Evolutionary conservation across 2,113 vertebrate genomes (phyloP), one percentile per base, ranked within the genome.

Genomic region (Pavo muticus): DNA sequence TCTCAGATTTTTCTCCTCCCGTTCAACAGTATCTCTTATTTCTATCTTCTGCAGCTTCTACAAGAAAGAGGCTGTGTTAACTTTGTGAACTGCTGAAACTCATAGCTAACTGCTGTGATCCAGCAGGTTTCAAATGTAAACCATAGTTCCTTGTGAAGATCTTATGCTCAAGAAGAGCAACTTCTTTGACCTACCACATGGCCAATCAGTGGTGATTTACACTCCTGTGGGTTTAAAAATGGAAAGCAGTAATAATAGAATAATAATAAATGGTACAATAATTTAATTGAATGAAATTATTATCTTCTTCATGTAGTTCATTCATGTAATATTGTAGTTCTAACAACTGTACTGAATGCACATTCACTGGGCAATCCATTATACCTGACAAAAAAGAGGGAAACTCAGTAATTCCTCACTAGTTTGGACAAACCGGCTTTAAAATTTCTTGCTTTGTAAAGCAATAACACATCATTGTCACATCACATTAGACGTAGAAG

Each of bases 81-180:
- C 35, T 95, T 77, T 91, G 65, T 92, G 87, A 95, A 86, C 91
- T 92, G 78, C 3, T 14, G 84, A 88, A 78, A 86, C 64, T 88
- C 57, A 77, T 60, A 95, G 71, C 73, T 91, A 18, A 89, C 82
- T 94, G 94, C 93, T 92, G 84, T 78, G 77, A 96, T 86, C 57
- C 92, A 97, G 91, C 94, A 85, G 91, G 87, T 80, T 85, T 89
- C 91, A 94, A 94, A 88, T 40, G 45, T n/a, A 42, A 95, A 54
- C 45, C 69, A 48, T 21, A 69, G 75, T 42, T 87, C 85, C 73
- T 92, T 52, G 59, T 39, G 48, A 77, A 67, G 54, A 87, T 86
- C 72, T 50, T 64, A 6, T 45, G 75, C 40, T 77, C 78, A 87
- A 88, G 76, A 90, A 54, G 54, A 79, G 64, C 69, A 78, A 35